Conservation (phyloP, 2,113 vertebrate species). For the Lucifuga dentata region DNA sequence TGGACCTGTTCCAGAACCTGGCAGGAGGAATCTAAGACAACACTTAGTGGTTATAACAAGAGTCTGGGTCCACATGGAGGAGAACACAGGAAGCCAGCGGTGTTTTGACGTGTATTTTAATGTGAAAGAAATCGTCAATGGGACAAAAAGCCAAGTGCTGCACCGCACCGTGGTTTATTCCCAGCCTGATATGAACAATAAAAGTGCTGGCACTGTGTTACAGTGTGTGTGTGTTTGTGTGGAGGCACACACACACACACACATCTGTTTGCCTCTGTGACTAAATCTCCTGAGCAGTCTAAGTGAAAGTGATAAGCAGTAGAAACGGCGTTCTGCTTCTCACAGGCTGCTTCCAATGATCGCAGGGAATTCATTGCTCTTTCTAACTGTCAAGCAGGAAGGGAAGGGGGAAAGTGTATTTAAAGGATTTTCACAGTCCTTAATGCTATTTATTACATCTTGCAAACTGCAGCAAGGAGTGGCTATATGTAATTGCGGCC, state of each 20-base stretch:
- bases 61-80: constrained; percentile 39
- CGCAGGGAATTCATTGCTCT: constrained; percentile 73
- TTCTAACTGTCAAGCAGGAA: constrained; percentile 71
- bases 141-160: constrained; percentile 53
- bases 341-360: constrained; percentile 53
- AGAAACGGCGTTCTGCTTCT: constrained; percentile 56
- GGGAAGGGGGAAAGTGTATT: constrained; percentile 72
- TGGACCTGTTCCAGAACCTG: constrained; percentile 63
- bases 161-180: constrained; percentile 52
- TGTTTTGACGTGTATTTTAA: constrained; percentile 40
- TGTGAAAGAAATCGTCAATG: constrained; percentile 32
- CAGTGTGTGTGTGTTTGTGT: constrained; percentile 38
- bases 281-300: constrained; percentile 63
- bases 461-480: constrained; percentile 67
- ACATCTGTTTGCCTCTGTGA: constrained; percentile 51
- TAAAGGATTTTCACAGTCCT: constrained; percentile 78
- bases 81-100: constrained; percentile 19
- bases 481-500: constrained; percentile 77
- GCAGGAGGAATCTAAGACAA: constrained; percentile 38
- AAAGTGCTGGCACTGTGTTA: constrained; percentile 51
- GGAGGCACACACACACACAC: too few relatives aligned
- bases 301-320: constrained; percentile 78
- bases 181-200: constrained; percentile 52
- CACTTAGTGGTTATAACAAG: constrained; percentile 54
- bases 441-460: constrained; percentile 82